Evolutionary conservation across 1,140 invertebrate genomes (phyloP).

Genomic region (Solen grandis): DNA sequence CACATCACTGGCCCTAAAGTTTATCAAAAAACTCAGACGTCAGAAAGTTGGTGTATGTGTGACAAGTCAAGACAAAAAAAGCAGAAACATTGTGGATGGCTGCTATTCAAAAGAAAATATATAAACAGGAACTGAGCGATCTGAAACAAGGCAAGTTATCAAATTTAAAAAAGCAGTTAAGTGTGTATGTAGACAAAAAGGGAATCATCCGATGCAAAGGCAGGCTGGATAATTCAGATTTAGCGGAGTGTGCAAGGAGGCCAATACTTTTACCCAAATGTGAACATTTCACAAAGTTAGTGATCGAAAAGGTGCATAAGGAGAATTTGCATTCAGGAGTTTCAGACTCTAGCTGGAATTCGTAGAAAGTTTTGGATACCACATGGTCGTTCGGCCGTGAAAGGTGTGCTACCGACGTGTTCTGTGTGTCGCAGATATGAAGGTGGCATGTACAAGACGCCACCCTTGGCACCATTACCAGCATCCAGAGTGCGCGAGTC

Average conservation of each 20-base stretch:
- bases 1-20: conserved; percentile 4
- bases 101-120: background rate
- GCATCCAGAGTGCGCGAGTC: conserved; percentile 7
- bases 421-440: conserved; percentile 3
- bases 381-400: background rate
- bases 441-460: conserved; percentile 16
- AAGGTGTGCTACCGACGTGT: conserved; percentile 3
- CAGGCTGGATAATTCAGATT: conserved; percentile 8
- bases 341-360: background rate
- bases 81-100: background rate
- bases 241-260: background rate
- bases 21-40: conserved; percentile 1
- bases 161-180: background rate
- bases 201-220: conserved; percentile 1
- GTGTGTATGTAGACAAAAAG: conserved; percentile 5
- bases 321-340: background rate
- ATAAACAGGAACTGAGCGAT: background rate
- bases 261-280: conserved; percentile 32
- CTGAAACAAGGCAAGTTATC: background rate
- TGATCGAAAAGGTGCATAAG: background rate
- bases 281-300: background rate
- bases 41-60: background rate
- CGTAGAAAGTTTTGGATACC: conserved; percentile 20
- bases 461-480: conserved; percentile 1
- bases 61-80: background rate